A percentile compares a stretch with the other conserved stretches of the same genome.
Evolutionary conservation across 2,113 vertebrate species (phyloP).

Genomic region (Spheniscus mendiculus): DNA sequence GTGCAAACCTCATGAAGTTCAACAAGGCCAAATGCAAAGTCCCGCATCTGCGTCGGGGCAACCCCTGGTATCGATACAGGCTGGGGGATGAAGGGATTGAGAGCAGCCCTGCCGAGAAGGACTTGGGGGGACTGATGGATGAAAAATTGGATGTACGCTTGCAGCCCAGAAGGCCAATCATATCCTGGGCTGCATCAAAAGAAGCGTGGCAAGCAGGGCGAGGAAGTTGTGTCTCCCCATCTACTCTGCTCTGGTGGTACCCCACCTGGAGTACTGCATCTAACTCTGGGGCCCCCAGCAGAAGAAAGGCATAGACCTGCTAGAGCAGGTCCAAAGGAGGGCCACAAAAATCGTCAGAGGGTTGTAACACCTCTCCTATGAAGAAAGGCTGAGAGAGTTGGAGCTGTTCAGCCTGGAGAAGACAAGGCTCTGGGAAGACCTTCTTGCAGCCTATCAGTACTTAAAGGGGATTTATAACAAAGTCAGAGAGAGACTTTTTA

Average conservation of each 20-base stretch:
- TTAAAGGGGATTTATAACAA: neutral
- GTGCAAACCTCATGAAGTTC: neutral
- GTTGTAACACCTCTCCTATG: neutral
- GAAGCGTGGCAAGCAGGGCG: neutral
- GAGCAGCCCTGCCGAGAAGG: neutral
- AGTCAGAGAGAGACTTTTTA: neutral
- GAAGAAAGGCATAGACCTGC: neutral
- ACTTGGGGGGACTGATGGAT: neutral
- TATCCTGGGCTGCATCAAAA: neutral
- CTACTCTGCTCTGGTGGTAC: neutral
- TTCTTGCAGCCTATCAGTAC: neutral
- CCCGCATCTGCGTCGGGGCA: neutral
- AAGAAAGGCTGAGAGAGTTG: neutral
- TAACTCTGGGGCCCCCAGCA: neutral
- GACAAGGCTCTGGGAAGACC: accelerated
- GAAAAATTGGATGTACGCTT: neutral
- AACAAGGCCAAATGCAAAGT: neutral
- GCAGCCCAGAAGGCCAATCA: neutral
- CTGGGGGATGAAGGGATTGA: too few species aligned
- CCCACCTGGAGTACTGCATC: too few species aligned
- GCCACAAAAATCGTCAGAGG: neutral
- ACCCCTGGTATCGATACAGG: neutral
- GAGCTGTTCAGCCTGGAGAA: neutral
- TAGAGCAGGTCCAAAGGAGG: neutral
- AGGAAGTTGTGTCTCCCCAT: neutral